Percentiles rank a stretch among this genome's conserved stretches.
These are phyloP conservation scores for Blastobasis adustella DNA, from an alignment of 2,888 invertebrate species.

Conservation along the genomic window DNA sequence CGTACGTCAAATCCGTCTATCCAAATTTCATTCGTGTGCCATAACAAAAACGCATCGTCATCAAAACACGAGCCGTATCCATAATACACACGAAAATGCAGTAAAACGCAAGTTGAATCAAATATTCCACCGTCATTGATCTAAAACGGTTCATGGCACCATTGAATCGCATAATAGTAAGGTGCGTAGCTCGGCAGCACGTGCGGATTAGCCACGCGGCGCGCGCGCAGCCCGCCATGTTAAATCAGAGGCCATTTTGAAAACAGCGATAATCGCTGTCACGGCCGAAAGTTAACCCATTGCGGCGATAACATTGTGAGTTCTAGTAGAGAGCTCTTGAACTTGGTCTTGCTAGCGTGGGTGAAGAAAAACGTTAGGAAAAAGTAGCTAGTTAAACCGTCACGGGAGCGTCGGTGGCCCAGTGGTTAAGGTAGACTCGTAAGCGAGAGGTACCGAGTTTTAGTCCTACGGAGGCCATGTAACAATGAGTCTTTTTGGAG, in stretches of 20 bases:
- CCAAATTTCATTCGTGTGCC: too few relatives aligned
- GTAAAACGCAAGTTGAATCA: too few relatives aligned
- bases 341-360: too few relatives aligned
- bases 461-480: not conserved
- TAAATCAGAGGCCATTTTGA: conserved; percentile 51
- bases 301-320: conserved; percentile 24
- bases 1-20: too few relatives aligned
- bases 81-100: too few relatives aligned
- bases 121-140: too few relatives aligned
- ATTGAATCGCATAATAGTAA: too few relatives aligned
- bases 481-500: not conserved
- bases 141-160: too few relatives aligned
- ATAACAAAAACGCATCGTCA: too few relatives aligned
- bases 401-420: not conserved
- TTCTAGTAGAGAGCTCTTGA: not conserved
- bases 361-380: too few relatives aligned
- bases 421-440: not conserved
- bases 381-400: not conserved
- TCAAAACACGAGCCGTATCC: too few relatives aligned
- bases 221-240: conserved; percentile 38
- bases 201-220: conserved; percentile 43
- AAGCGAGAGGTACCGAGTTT: not conserved
- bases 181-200: conserved; percentile 20
- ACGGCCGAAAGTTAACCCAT: conserved; percentile 28
- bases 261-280: conserved; percentile 50